Evolutionary conservation across 2,113 vertebrate genomes (phyloP), one percentile per base, ranked within the genome.

Genomic region (Lagopus leucura): DNA sequence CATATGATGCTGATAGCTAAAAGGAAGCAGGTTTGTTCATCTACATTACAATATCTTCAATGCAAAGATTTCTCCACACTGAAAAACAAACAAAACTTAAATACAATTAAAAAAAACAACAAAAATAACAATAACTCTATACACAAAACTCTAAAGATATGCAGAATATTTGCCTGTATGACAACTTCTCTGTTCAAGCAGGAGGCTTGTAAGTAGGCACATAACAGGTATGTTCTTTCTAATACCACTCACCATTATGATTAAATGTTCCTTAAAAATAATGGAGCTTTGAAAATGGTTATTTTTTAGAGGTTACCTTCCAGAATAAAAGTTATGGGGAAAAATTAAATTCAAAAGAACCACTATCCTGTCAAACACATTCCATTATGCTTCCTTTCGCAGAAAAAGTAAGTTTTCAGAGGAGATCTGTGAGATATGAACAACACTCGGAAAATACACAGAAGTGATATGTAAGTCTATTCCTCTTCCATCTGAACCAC

Each of bases 211-310:
- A 58, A 54, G 74, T 9, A 58, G 30, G 40, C 61, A 69, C 3
- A 2, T 32, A 45, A 65, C 10, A 89, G 21, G 13, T 32, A 63
- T 27, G 19, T 16, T 83, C 60, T 58, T 78, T 74, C 38, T 80
- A 34, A 40, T 7, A 58, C 25, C 36, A n/a, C 11, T 27, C 70
- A 42, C 18, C n/a, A 70, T 77, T 90, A 79, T 71, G 57, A 86
- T 72, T 55, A 92, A 27, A 38, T 73, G n/a, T 10, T 63, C 43
- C 82, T 81, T 75, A 72, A 93, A 95, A 86, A 75, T 52, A 90
- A 82, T 0, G 0, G 17, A 61, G 15, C 30, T 95, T 88, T 25
- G 9, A 89, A 80, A 60, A 81, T 4, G 20, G 8, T 2, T 63
- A 78, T 47, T 91, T 90, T 78, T 78, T 64, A 8, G 21, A 83